These are phyloP conservation scores for Drosophila neotestacea DNA, from an alignment of 2,888 invertebrate species.

Conservation along the genomic window DNA sequence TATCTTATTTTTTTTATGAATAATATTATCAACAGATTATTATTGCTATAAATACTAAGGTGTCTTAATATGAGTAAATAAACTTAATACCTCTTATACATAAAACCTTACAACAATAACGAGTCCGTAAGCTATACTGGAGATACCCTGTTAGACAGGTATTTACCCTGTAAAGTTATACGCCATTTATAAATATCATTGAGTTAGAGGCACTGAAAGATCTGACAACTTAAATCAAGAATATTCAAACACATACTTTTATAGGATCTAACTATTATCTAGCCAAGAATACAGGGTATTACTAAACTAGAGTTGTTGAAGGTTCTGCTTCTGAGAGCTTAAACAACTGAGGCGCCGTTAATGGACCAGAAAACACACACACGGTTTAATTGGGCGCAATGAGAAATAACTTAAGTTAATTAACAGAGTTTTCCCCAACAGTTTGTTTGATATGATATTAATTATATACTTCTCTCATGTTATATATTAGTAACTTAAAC, in stretches of 20 bases:
- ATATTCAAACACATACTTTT: not conserved
- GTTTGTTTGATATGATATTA: not conserved
- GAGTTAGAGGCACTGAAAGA: not conserved
- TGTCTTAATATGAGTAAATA: too few relatives aligned
- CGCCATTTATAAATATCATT: too few relatives aligned
- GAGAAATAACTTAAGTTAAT: slow-evolving; percentile 9
- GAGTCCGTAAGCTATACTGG: too few relatives aligned
- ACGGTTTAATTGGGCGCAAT: slow-evolving; percentile 17
- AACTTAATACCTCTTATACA: too few relatives aligned
- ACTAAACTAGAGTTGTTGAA: not conserved
- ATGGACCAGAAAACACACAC: slow-evolving; percentile 19
- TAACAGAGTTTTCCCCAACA: not conserved
- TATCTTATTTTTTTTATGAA: too few relatives aligned
- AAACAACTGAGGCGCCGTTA: slow-evolving; percentile 9
- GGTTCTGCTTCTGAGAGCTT: not conserved
- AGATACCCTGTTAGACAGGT: too few relatives aligned
- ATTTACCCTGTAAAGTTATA: not conserved
- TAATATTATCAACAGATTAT: too few relatives aligned
- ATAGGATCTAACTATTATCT: not conserved
- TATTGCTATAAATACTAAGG: too few relatives aligned
- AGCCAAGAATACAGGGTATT: slow-evolving; percentile 5
- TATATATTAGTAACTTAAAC: not conserved
- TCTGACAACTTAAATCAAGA: not conserved
- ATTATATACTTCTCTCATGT: not conserved
- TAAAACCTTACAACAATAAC: too few relatives aligned